Percentiles rank a stretch among this genome's conserved stretches.
phyloP scores from a whole-genome alignment of 2,113 vertebrate species.

The Bos javanicus region DNA sequence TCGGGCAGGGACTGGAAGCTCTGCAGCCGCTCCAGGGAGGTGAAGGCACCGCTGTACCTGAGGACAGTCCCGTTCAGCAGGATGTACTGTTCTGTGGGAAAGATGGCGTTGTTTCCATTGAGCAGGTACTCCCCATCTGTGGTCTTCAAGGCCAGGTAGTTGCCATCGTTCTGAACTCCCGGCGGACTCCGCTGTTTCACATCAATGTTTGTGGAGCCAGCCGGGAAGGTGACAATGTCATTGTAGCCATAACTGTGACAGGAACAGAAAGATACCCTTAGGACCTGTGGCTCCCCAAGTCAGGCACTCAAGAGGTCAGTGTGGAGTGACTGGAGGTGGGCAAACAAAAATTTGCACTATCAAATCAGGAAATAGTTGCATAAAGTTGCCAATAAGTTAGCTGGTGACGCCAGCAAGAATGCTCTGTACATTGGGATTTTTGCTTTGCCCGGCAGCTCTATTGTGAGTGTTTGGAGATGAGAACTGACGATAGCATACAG shows the following conservation, averaged over 20 bases:
- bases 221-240: slow-evolving; percentile 94
- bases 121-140: slow-evolving; percentile 90
- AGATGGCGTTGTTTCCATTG: slow-evolving; percentile 94
- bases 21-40: slow-evolving; percentile 93
- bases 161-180: slow-evolving; percentile 91
- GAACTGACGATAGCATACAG: background rate
- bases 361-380: background rate
- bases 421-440: background rate
- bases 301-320: background rate
- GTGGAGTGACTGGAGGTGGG: no score
- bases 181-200: slow-evolving; percentile 94
- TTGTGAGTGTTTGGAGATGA: background rate
- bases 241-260: slow-evolving; percentile 91
- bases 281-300: background rate
- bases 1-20: slow-evolving; percentile 91
- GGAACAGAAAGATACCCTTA: slow-evolving; percentile 15
- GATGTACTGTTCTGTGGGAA: slow-evolving; percentile 94
- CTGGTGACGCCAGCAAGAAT: background rate
- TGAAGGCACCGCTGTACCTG: slow-evolving; percentile 95
- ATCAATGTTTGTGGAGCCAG: slow-evolving; percentile 95
- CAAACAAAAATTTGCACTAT: background rate
- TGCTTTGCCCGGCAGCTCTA: slow-evolving; percentile 12
- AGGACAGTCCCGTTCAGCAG: slow-evolving; percentile 90
- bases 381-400: background rate
- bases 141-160: slow-evolving; percentile 92